Evolutionary conservation across 2,113 vertebrate species (phyloP).

Genomic region (Cryptotis parvus): DNA sequence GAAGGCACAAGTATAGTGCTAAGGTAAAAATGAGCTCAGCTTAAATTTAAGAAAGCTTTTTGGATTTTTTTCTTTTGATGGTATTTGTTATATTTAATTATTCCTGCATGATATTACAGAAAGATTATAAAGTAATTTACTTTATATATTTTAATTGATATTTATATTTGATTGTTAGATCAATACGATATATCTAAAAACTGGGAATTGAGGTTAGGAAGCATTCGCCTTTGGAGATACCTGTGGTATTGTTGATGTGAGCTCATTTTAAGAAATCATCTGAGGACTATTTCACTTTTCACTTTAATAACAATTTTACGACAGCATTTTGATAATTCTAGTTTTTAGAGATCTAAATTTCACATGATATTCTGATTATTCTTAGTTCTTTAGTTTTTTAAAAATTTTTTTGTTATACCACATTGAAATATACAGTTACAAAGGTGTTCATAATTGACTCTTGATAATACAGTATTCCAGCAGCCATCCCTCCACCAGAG

Average conservation of each 20-base stretch:
- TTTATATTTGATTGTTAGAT: not conserved
- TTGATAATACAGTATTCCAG: too few relatives aligned
- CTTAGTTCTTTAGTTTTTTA: too few relatives aligned
- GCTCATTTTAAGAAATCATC: not conserved
- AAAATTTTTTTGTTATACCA: too few relatives aligned
- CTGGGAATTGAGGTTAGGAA: not conserved
- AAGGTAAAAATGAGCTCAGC: not conserved
- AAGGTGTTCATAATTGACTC: too few relatives aligned
- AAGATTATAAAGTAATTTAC: constrained; percentile 6
- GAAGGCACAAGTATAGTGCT: not conserved
- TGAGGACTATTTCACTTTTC: not conserved
- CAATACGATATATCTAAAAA: not conserved
- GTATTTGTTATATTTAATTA: not conserved
- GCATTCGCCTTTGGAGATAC: not conserved
- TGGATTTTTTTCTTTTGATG: constrained; percentile 5
- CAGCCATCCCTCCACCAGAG: too few relatives aligned
- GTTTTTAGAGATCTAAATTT: too few relatives aligned
- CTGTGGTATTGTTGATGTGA: not conserved
- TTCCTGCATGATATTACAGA: not conserved
- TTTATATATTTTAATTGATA: constrained; percentile 10
- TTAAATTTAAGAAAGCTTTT: not conserved
- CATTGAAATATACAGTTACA: too few relatives aligned
- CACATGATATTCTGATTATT: too few relatives aligned
- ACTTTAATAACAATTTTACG: not conserved
- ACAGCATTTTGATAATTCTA: too few relatives aligned